A percentile compares a stretch with the other conserved stretches of the same genome.
These are phyloP conservation scores for Machaerirhynchus nigripectus DNA, from an alignment of 2,113 vertebrate genomes.

Conservation along the genomic window DNA sequence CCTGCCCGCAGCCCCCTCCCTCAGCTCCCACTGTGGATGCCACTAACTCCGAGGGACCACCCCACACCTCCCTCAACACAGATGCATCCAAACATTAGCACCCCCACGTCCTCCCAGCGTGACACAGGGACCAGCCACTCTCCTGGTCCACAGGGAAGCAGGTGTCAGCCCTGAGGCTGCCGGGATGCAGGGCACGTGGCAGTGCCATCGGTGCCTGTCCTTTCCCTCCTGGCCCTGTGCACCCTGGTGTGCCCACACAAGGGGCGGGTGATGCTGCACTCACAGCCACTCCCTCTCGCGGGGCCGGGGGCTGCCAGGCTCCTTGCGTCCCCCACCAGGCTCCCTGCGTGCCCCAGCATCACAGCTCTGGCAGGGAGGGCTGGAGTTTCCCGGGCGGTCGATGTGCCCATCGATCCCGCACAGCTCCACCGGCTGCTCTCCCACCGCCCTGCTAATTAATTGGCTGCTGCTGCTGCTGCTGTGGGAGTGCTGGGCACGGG, in stretches of 20 bases:
- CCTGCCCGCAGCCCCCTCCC: rapidly evolving
- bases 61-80: not conserved
- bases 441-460: constrained; percentile 43
- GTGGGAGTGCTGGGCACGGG: not conserved
- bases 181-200: rapidly evolving
- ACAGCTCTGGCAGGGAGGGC: not conserved
- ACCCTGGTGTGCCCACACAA: not conserved
- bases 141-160: not conserved
- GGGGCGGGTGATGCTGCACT: not conserved
- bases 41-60: not conserved
- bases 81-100: not conserved
- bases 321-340: not conserved
- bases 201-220: not conserved
- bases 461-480: not conserved
- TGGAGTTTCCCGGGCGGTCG: not conserved
- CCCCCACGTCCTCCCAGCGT: rapidly evolving
- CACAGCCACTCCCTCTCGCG: rapidly evolving
- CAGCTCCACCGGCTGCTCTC: constrained; percentile 10
- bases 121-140: not conserved
- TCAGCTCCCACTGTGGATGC: not conserved
- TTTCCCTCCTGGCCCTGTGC: not conserved
- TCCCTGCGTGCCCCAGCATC: not conserved
- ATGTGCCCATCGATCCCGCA: not conserved
- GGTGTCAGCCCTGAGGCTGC: not conserved
- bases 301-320: not conserved